These are phyloP conservation scores for Cinclus mexicanus DNA, from an alignment of 2,113 vertebrate genomes.

Conservation along the genomic window DNA sequence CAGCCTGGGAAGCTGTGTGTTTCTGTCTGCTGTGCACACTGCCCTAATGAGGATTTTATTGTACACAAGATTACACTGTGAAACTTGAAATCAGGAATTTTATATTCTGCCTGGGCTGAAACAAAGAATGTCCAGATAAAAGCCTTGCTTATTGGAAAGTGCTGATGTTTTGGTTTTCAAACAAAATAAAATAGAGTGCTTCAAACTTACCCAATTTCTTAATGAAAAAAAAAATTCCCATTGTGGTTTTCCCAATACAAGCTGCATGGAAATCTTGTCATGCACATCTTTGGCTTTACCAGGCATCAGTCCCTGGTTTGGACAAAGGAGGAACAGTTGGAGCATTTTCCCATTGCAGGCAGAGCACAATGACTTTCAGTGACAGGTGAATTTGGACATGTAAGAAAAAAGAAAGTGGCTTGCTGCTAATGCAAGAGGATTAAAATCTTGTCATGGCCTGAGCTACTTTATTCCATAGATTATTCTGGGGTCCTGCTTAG, in stretches of 20 bases:
- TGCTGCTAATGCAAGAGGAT: not conserved
- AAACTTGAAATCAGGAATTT: not conserved
- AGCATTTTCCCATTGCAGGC: not conserved
- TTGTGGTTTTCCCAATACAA: not conserved
- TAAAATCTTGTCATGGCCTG: not conserved
- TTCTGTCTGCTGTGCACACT: not conserved
- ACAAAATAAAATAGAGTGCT: not conserved
- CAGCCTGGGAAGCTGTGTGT: not conserved
- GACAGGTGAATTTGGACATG: not conserved
- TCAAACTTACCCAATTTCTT: not conserved
- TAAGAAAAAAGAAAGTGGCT: not conserved
- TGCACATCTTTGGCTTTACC: not conserved
- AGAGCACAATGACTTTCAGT: not conserved
- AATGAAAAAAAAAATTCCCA: not conserved
- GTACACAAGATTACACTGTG: not conserved
- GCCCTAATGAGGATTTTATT: not conserved
- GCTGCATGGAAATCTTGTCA: rapidly evolving
- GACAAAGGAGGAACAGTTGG: not conserved
- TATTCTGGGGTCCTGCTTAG: not conserved
- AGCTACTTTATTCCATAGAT: not conserved
- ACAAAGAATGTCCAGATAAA: not conserved
- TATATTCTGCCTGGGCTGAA: not conserved
- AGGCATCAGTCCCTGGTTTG: not conserved
- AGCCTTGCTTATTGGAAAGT: not conserved
- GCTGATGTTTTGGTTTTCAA: not conserved